Base-by-base conservation (phyloP, 1,140 invertebrate genomes). In the Zaprionus taronus region DNA sequence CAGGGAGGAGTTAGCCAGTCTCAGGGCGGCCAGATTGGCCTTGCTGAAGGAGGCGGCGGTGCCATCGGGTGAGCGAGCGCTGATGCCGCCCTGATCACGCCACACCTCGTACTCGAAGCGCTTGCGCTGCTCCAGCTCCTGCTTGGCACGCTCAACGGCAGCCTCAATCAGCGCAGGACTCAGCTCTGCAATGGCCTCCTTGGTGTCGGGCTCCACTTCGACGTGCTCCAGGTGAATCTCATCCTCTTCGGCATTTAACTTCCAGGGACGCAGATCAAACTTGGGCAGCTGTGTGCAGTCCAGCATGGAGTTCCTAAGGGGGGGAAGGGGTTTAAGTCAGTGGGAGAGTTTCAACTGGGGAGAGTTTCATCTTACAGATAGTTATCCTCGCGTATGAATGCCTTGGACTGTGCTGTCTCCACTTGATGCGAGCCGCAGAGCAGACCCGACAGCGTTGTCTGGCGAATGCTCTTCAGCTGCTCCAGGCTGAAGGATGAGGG, bases 11-110 rank as follows among this genome's bases (percentile, higher is more conserved):
- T 98, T 98, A 2, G 97, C 97, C 11, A 98, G 91, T 34, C 96
- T 94, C 1, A 98, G 91, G 5, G 97, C 97, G 72, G 97, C 95
- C 87, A 95, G 94, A 89, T 97, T 98, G 2, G 97, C 97, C 81
- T 98, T 97, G 44, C 96, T 97, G 93, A 98, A 98, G 9, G 97
- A 97, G 1, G 96, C 97, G 15, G 97, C 97, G 0, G 95, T 97
- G 4, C 97, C 97, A n/a, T 95, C 94, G 5, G 97, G 95, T 2
- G 97, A 98, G 84, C 97, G 96, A 0, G 97, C 96, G 92, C 98
- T 97, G 1, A 96, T 95, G 80, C 95, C 96, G 73, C 95, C 95
- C 92, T 95, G 24, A 26, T 26, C 24, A 26, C 24, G 24, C 24
- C 96, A 97, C 5, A 96, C 94, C 92, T 96, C 95, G 83, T 96